Percentiles rank a stretch among this genome's conserved stretches.
Evolutionary conservation across 1,140 invertebrate genomes (phyloP).

Genomic region (Drosophila orosa): DNA sequence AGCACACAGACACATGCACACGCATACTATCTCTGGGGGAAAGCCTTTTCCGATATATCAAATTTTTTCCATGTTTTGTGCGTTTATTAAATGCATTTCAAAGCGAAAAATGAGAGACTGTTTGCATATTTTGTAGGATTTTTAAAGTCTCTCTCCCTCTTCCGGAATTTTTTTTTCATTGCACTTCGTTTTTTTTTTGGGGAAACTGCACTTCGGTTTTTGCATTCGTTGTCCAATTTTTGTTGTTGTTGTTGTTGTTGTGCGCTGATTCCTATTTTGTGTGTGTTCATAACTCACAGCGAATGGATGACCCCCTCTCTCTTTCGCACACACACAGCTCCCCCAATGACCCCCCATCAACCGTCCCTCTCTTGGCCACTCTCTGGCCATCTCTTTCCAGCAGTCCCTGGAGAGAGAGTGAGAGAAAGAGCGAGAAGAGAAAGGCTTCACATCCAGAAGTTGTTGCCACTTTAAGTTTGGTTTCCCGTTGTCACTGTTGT

Average conservation of each 20-base stretch:
- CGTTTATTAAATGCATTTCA: constrained; percentile 63
- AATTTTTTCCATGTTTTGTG: not conserved
- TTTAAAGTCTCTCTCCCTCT: not conserved
- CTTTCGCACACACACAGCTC: not conserved
- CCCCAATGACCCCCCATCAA: not conserved
- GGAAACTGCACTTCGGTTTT: constrained; percentile 11
- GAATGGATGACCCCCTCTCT: constrained; percentile 6
- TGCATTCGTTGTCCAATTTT: constrained; percentile 4
- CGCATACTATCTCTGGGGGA: not conserved
- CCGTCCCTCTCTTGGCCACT: constrained; percentile 13
- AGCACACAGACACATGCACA: not conserved
- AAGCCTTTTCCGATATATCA: constrained; percentile 4
- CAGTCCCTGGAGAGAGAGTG: constrained; percentile 16
- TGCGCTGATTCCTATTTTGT: constrained; percentile 20
- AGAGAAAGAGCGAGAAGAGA: constrained; percentile 13
- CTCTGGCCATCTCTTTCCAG: constrained; percentile 26
- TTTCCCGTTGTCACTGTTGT: constrained; percentile 38
- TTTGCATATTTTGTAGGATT: not conserved
- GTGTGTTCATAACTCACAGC: constrained; percentile 18
- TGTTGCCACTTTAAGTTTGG: constrained; percentile 41
- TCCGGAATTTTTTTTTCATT: not conserved
- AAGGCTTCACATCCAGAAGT: constrained; percentile 33
- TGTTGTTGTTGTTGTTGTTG: not conserved
- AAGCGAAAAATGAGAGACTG: constrained; percentile 32
- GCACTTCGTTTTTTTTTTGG: constrained; percentile 6